phyloP scores from a whole-genome alignment of 2,113 vertebrate species.

The Mobula hypostoma region DNA sequence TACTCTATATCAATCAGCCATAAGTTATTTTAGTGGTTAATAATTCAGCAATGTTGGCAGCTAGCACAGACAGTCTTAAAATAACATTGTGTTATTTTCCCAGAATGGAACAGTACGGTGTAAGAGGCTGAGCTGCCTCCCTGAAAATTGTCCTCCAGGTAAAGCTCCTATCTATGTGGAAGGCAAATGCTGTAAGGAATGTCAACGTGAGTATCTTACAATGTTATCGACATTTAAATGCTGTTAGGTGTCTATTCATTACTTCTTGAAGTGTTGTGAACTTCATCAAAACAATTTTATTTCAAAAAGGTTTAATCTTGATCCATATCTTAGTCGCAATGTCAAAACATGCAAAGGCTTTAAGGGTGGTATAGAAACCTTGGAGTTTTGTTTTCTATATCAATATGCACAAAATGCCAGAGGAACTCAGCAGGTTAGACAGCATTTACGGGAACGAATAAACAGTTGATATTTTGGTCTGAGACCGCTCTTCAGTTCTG shows the following conservation, averaged over 20 bases:
- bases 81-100: constrained; percentile 39
- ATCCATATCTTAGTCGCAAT: no score
- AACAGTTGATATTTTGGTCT: no score
- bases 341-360: no score
- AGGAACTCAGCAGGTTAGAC: no score
- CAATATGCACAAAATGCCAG: no score
- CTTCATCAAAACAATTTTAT: not conserved
- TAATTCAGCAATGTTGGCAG: not conserved
- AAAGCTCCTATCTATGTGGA: constrained; percentile 74
- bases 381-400: not conserved
- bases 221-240: not conserved
- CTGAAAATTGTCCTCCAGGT: constrained; percentile 70
- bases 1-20: not conserved
- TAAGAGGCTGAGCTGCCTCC: constrained; percentile 73
- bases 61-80: not conserved
- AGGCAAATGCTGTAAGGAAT: constrained; percentile 90
- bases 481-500: no score
- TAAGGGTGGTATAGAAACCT: not conserved
- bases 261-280: constrained; percentile 33
- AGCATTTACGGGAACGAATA: no score
- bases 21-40: not conserved
- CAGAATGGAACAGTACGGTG: constrained; percentile 90
- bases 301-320: not conserved
- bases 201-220: constrained; percentile 72
- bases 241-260: not conserved